phyloP scores from a whole-genome alignment of 92 coral and sea anemone species.

The Bergia puertoricense region DNA sequence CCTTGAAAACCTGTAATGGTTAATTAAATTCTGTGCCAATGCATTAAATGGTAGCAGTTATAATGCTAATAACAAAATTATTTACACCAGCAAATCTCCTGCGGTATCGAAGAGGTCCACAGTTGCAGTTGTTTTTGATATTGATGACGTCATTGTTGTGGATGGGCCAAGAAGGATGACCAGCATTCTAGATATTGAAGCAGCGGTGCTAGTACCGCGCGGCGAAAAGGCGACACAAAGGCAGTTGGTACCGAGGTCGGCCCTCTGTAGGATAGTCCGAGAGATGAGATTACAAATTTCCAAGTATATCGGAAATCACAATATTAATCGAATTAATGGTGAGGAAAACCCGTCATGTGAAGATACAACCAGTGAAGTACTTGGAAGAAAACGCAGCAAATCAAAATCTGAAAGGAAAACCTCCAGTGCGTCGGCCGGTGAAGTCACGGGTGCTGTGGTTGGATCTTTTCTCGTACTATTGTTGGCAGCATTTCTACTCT shows the following conservation, averaged over 20 bases:
- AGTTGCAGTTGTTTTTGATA: neutral
- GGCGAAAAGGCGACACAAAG: neutral
- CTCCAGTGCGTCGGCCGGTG: neutral
- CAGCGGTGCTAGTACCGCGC: slow-evolving; percentile 47
- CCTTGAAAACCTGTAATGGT: too few relatives aligned
- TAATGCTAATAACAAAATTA: neutral
- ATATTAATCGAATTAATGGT: slow-evolving; percentile 40
- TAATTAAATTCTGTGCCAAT: too few relatives aligned
- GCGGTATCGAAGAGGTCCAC: neutral
- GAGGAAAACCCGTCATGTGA: slow-evolving; percentile 41
- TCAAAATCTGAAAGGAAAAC: neutral
- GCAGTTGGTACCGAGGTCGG: slow-evolving; percentile 17
- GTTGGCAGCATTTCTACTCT: neutral
- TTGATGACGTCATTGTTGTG: slow-evolving; percentile 38
- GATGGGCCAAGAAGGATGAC: slow-evolving; percentile 18
- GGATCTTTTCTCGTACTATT: slow-evolving; percentile 8
- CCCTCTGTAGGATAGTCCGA: slow-evolving; percentile 42
- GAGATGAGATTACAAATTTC: slow-evolving; percentile 34
- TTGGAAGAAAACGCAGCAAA: neutral
- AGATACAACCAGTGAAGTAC: neutral
- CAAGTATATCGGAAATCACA: slow-evolving; percentile 33
- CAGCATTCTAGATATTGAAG: slow-evolving; percentile 3
- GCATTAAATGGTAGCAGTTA: neutral
- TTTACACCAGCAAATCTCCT: neutral
- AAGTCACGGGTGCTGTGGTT: neutral